These are phyloP conservation scores for Hylia prasina DNA, from an alignment of 2,113 vertebrate genomes.

Conservation along the genomic window DNA sequence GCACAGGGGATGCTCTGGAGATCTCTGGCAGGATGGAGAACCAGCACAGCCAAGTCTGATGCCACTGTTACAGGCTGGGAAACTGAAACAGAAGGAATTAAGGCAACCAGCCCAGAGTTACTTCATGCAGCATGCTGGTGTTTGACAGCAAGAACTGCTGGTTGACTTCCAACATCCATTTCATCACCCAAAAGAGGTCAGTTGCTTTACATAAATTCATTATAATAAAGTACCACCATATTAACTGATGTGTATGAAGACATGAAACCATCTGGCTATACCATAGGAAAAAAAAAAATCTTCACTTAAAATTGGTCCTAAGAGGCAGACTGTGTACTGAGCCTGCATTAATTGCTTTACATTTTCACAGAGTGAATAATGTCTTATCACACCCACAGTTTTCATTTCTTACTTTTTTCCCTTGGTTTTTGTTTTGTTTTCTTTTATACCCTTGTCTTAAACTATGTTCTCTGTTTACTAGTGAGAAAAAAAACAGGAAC, in stretches of 20 bases:
- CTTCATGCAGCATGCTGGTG: rapidly evolving
- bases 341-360: not conserved
- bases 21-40: not conserved
- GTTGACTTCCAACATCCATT: not conserved
- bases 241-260: not conserved
- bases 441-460: not conserved
- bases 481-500: not conserved
- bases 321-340: not conserved
- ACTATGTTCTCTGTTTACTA: not conserved
- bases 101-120: not conserved
- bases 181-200: not conserved
- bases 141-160: not conserved
- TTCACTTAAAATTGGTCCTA: not conserved
- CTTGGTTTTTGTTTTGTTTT: not conserved
- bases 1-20: not conserved
- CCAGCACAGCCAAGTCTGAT: not conserved
- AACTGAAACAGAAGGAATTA: not conserved
- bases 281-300: not conserved
- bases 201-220: not conserved
- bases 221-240: not conserved
- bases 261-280: not conserved
- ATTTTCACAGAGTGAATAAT: not conserved
- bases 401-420: not conserved
- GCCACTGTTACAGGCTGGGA: not conserved
- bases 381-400: not conserved